phyloP scores from a whole-genome alignment of 2,797 vertebrate genomes.

The Melanotaenia boesemani region DNA sequence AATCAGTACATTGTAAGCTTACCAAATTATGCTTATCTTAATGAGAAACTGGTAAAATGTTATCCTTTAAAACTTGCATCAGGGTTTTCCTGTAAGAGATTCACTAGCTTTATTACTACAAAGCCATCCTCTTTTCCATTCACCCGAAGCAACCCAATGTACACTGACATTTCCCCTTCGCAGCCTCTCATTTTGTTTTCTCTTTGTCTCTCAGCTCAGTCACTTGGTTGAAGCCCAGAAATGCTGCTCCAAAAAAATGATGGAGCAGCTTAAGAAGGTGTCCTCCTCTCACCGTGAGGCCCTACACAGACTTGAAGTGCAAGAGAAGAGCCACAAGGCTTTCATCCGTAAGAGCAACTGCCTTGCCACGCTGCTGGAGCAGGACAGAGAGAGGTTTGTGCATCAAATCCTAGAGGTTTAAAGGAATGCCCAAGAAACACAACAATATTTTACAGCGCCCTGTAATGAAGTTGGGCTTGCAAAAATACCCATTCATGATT shows the following conservation, averaged over 20 bases:
- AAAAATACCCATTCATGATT: conserved; percentile 38
- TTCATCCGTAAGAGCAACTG: conserved; percentile 88
- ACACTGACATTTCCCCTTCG: conserved; percentile 8
- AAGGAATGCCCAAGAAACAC: conserved; percentile 32
- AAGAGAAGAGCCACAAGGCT: conserved; percentile 87
- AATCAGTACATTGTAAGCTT: not conserved
- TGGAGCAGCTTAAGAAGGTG: conserved; percentile 87
- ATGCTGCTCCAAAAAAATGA: conserved; percentile 83
- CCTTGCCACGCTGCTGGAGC: conserved; percentile 89
- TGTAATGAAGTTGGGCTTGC: conserved; percentile 20
- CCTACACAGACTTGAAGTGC: conserved; percentile 86
- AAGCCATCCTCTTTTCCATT: not conserved
- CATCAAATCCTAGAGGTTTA: conserved; percentile 23
- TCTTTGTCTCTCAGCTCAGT: conserved; percentile 81
- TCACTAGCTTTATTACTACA: not conserved
- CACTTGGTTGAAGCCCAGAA: conserved; percentile 87
- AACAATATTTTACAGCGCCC: conserved; percentile 35
- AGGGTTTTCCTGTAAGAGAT: not conserved
- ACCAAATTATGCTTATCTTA: not conserved
- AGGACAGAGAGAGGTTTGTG: conserved; percentile 90
- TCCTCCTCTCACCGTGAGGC: conserved; percentile 86
- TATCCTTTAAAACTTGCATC: not conserved
- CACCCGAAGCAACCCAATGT: not conserved
- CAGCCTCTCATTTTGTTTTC: conserved; percentile 8
- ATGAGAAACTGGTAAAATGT: not conserved